Conservation (phyloP, 2,888 invertebrate species). For the Cephus rjabovi region DNA sequence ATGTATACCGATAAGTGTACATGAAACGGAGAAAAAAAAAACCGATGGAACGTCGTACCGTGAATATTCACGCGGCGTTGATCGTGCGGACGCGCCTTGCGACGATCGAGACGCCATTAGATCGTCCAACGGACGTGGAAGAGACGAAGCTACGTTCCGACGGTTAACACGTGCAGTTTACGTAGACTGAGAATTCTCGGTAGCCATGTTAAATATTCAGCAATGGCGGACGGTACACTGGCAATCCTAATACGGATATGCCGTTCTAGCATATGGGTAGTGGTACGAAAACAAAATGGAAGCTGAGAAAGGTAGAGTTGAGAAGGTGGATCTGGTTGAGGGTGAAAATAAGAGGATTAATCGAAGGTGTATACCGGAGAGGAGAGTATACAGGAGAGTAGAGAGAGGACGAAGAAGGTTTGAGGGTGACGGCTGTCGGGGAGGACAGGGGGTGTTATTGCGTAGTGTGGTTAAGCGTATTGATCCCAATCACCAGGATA, state of each 20-base stretch:
- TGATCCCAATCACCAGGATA: conserved; percentile 52
- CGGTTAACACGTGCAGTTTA: neutral
- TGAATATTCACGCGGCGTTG: neutral
- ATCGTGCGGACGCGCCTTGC: neutral
- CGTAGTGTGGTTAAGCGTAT: conserved; percentile 48
- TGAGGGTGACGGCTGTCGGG: neutral
- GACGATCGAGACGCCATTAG: neutral
- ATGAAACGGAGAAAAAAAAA: neutral
- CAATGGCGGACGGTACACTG: neutral
- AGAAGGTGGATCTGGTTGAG: neutral
- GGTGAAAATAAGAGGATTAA: neutral
- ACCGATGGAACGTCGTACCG: neutral
- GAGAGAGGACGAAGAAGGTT: neutral
- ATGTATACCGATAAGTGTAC: neutral
- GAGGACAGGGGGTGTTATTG: neutral
- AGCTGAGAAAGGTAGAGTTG: neutral
- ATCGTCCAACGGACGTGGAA: neutral
- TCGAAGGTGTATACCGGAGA: neutral
- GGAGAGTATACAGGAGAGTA: neutral
- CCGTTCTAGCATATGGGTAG: neutral
- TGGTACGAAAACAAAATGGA: neutral
- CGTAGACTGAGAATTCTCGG: neutral
- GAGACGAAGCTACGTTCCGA: neutral
- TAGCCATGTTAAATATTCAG: neutral
- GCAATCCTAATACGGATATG: neutral